Evolutionary conservation across 2,797 vertebrate genomes (phyloP).

Genomic region (Oreonectes daqikongensis): DNA sequence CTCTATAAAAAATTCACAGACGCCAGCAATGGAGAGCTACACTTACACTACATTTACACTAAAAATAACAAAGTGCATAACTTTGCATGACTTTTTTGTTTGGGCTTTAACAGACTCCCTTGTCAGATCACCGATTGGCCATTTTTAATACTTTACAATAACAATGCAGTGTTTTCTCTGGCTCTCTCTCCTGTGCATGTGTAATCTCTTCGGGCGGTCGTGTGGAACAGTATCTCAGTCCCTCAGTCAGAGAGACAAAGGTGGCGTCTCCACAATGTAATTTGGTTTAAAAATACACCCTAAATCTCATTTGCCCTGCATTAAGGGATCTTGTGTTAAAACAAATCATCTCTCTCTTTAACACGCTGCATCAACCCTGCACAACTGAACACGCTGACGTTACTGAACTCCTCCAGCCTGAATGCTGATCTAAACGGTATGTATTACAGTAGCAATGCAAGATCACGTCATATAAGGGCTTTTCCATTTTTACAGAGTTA

Average conservation of each 20-base stretch:
- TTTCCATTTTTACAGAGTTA: not conserved
- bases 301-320: slow-evolving; percentile 96
- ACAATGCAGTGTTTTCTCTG: not conserved
- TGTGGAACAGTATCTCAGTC: slow-evolving; percentile 81
- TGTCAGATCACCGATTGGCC: slow-evolving; percentile 8
- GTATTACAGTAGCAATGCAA: not conserved
- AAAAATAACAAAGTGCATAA: slow-evolving; percentile 30
- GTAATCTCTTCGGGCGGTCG: slow-evolving; percentile 70
- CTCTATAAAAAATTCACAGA: slow-evolving; percentile 51
- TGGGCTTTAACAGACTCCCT: not conserved
- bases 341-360: slow-evolving; percentile 81
- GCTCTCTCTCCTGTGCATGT: slow-evolving; percentile 38
- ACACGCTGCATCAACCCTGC: slow-evolving; percentile 38
- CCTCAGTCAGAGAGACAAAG: slow-evolving; percentile 80
- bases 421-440: not conserved
- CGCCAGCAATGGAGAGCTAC: not conserved
- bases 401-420: not conserved
- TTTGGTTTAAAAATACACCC: slow-evolving; percentile 98
- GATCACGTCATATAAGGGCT: not conserved
- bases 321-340: slow-evolving; percentile 94
- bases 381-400: not conserved
- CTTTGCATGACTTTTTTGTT: not conserved
- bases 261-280: slow-evolving; percentile 96
- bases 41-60: too few relatives aligned
- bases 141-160: slow-evolving; percentile 8